These are phyloP conservation scores for Silurus aristotelis DNA, from an alignment of 2,797 vertebrate genomes.

Conservation along the genomic window DNA sequence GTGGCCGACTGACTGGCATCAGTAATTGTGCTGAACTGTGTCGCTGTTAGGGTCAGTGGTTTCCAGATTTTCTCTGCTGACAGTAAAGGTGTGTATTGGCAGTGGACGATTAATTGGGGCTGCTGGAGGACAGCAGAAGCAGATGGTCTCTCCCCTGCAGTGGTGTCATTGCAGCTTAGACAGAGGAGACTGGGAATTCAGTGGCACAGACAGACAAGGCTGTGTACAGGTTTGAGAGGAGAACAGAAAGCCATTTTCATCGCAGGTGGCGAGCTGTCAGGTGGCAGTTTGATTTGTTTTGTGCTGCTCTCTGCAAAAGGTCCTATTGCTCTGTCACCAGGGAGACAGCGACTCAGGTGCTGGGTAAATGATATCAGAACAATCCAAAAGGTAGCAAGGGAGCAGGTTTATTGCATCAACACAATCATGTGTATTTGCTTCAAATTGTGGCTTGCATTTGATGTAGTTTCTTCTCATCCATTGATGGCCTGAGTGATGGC, in stretches of 20 bases:
- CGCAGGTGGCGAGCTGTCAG: slow-evolving; percentile 31
- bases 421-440: slow-evolving; percentile 31
- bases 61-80: slow-evolving; percentile 42
- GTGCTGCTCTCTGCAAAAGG: slow-evolving; percentile 32
- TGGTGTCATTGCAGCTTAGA: slow-evolving; percentile 34
- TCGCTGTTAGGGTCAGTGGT: slow-evolving; percentile 40
- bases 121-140: slow-evolving; percentile 39
- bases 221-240: slow-evolving; percentile 43
- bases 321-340: slow-evolving; percentile 35
- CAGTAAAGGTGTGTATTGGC: slow-evolving; percentile 50
- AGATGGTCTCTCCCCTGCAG: slow-evolving; percentile 53
- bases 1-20: slow-evolving; percentile 52
- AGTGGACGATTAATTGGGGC: slow-evolving; percentile 49
- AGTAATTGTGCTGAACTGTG: slow-evolving; percentile 48
- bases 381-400: slow-evolving; percentile 24
- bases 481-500: background rate
- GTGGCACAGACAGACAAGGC: slow-evolving; percentile 17
- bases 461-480: background rate
- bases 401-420: slow-evolving; percentile 28
- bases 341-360: slow-evolving; percentile 28
- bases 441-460: slow-evolving; percentile 6
- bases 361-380: slow-evolving; percentile 32
- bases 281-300: slow-evolving; percentile 46
- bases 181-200: slow-evolving; percentile 32
- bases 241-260: slow-evolving; percentile 36